Evolutionary conservation across 2,888 invertebrate genomes (phyloP), one percentile per base, ranked within the genome.

Genomic region (Adineta ricciae): DNA sequence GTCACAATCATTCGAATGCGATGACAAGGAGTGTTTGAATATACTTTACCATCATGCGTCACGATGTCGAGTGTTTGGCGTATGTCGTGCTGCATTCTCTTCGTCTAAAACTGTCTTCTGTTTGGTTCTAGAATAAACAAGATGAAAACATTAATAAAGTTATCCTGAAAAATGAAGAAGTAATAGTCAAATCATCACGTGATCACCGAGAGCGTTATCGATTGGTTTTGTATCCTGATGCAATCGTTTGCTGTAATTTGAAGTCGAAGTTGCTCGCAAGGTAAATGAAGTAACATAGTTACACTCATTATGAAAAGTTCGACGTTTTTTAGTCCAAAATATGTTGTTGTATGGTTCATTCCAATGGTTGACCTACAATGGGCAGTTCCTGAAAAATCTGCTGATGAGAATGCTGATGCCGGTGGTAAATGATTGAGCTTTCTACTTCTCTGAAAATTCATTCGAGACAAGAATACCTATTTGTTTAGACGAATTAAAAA

Each of bases 161-260:
- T 24, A 82, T 85, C 52, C 32, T 83, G n/a, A 85, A 85, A 82
- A 78, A 41, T 64, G 85, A 85, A 78, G 85, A 85, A 32, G 85
- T 85, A 21, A 72, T 83, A 24, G 73, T 41, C 36, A 46, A 84
- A 27, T 38, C 52, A 19, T 19, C n/a, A 27, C 83, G 46, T 24
- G 94, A 94, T 21, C 94, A 94, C 90, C 93, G 96, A 86, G 96
- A 97, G 91, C 91, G 97, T 87, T 92, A 96, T 86, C 96, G 96
- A 92, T 92, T 97, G 87, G 96, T 97, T 91, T 93, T 97, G 32
- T 97, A 97, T 90, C 96, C 95, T 89, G 96, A 97, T 90, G 94
- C 96, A 83, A 94, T 97, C 88, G 95, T 96, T 84, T 96, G 96
- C 92, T 96, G 96, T 88, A 97, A 90, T 95, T 88, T 88, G 85